These are phyloP conservation scores for Empidonax alnorum DNA, from an alignment of 2,113 vertebrate species.

Conservation along the genomic window DNA sequence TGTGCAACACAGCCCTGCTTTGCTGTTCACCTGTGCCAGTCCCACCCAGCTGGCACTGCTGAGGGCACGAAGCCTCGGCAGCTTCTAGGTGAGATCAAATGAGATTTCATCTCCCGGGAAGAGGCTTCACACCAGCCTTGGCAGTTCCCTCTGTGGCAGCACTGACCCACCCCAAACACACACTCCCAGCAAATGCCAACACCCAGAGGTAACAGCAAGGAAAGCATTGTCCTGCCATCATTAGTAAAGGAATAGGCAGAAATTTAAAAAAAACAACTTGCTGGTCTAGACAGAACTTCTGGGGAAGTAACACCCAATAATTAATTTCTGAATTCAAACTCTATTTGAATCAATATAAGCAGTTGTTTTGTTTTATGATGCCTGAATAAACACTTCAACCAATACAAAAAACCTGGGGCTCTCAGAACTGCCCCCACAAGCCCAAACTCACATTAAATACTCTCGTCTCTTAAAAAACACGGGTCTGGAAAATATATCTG, in stretches of 20 bases:
- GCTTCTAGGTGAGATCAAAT: not conserved
- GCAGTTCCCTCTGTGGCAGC: not conserved
- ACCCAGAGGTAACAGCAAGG: not conserved
- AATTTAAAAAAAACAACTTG: not conserved
- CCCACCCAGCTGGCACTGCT: not conserved
- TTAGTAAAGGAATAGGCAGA: not conserved
- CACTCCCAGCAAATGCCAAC: not conserved
- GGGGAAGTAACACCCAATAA: not conserved
- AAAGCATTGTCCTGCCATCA: not conserved
- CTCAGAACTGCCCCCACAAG: not conserved
- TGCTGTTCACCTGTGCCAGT: not conserved
- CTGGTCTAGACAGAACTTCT: not conserved
- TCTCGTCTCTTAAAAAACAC: not conserved
- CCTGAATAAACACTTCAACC: not conserved
- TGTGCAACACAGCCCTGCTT: not conserved
- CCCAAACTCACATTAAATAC: not conserved
- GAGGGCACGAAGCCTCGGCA: not conserved
- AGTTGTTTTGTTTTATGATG: not conserved
- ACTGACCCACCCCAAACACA: not conserved
- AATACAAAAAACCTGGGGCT: not conserved
- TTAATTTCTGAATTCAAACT: not conserved
- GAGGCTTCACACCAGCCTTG: not conserved
- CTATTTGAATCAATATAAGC: not conserved
- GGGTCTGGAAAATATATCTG: conserved; percentile 30
- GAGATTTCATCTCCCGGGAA: not conserved